Base-by-base conservation (phyloP, 2,888 invertebrate species). In the Epicampocera succincta region DNA sequence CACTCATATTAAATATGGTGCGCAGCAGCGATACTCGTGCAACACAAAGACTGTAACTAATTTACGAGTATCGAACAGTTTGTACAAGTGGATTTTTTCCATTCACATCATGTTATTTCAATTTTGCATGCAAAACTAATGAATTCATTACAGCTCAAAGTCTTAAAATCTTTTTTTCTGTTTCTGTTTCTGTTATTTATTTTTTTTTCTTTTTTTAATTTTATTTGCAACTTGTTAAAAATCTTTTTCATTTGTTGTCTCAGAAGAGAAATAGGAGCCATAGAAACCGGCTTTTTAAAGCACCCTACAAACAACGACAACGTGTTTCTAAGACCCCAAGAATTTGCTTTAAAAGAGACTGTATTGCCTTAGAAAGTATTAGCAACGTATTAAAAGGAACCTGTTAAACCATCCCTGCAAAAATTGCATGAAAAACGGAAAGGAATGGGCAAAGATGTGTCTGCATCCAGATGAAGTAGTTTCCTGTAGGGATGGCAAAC, bases 111-210 rank as follows among this genome's bases (percentile, higher is more conserved):
- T 65, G 56, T 74, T 58, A n/a, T 42, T 56, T 48, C 40, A 44
- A 66, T 66, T 66, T 58, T 50, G 69, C 80, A 80, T 63, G 75
- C 80, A 71, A 65, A 63, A 74, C 65, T 71, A 80, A 80, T 80
- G 60, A 71, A 75, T 80, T 75, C 52, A 80, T 80, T 74, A 75
- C 60, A 40, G 60, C 61, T 68, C 46, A 61, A 71, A 66, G 68
- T 52, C 78, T 68, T 54, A 54, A 79, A 29, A 68, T 46, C n/a
- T 40, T 29, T 50, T 66, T 66, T 66, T 21, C 8, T 9, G 3
- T 9, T 8, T 5, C 15, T 15, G 21, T 42, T 40, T 58, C 33
- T 40, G 21, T 42, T 40, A 40, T 17, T 40, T 48, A 5, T 38
- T 17, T 13, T 42, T 60, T 74, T 68, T n/a, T n/a, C 33, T 5